Base-by-base conservation (phyloP, 23 tunicate species). In the Halocynthia roretzi region DNA sequence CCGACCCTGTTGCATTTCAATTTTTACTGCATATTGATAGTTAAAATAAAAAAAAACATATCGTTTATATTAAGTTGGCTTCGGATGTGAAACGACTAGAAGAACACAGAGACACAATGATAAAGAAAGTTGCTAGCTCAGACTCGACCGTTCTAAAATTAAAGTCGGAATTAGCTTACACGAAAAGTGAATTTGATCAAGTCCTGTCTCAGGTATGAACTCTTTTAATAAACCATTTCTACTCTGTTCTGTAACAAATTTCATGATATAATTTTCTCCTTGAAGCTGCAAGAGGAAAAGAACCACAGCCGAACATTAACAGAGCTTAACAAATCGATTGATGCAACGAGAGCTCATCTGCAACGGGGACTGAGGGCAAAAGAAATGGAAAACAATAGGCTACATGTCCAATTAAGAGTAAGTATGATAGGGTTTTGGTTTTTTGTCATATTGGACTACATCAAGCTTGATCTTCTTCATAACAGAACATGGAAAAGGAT, bases 321-420 rank as follows among this genome's bases (percentile, higher is more conserved):
- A 23, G 99, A 87, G 61, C 61, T 87, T 65, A 88, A 87, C 84
- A 87, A 87, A 72, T 84, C 94, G 5, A 76, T 94, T 8, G 99
- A 94, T 23, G 85, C 84, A 7, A 87, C 94, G 7, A 68, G 94
- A 76, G 99, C 99, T 5, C 94, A 88, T 67, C 71, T 94, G 52
- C 99, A 94, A 52, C 73, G 94, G 12, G 95, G 88, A 88, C 64
- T 94, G 6, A 72, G 91, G 11, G 82, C 82, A 6, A 86, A 80
- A 70, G 99, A 94, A 61, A 88, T 88, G 91, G 96, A 88, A 80
- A 88, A 83, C 62, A 88, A 86, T 65, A 71, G 99, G 31, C 81
- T 88, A 0, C 98, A 86, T 15, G 88, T 92, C 71, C 98, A 92
- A 58, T 61, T 92, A 18, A 83, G 80, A 54, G 96, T 89, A 80